These are phyloP conservation scores for Gymnosoma rotundatum DNA, from an alignment of 2,888 invertebrate genomes.

Conservation along the genomic window DNA sequence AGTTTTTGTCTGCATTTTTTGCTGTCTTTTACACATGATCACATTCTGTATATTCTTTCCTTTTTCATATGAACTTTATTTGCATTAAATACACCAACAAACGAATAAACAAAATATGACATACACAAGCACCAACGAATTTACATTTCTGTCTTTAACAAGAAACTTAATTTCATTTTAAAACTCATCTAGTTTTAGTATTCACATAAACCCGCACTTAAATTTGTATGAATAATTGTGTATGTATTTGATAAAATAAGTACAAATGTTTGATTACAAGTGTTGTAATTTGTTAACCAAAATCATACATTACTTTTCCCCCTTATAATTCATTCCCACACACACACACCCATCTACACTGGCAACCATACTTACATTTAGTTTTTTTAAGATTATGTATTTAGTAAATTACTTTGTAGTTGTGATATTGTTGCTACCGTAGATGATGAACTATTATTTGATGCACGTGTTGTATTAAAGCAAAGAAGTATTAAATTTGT, in stretches of 20 bases:
- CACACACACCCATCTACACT: background rate
- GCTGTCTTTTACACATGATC: slow-evolving; percentile 54
- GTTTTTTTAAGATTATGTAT: slow-evolving; percentile 1
- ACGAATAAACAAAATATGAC: background rate
- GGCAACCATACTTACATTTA: no score
- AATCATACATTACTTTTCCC: slow-evolving; percentile 62
- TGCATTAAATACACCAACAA: slow-evolving; percentile 19
- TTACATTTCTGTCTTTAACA: background rate
- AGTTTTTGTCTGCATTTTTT: background rate
- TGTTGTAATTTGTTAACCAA: slow-evolving; percentile 66
- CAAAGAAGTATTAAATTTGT: slow-evolving; percentile 53
- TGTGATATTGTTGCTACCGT: slow-evolving; percentile 34
- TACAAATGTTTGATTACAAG: slow-evolving; percentile 23
- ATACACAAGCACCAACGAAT: background rate
- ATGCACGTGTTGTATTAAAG: slow-evolving; percentile 17
- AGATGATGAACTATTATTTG: slow-evolving; percentile 55
- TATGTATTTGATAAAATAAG: background rate
- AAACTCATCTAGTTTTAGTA: background rate
- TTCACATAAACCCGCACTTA: background rate
- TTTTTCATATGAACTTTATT: slow-evolving; percentile 22
- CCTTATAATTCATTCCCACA: background rate
- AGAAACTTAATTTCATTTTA: slow-evolving; percentile 29
- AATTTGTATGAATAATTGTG: slow-evolving; percentile 8
- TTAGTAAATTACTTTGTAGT: slow-evolving; percentile 45
- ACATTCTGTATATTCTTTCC: slow-evolving; percentile 37